These are phyloP conservation scores for Chloebia gouldiae DNA, from an alignment of 2,113 vertebrate species.

Conservation along the genomic window DNA sequence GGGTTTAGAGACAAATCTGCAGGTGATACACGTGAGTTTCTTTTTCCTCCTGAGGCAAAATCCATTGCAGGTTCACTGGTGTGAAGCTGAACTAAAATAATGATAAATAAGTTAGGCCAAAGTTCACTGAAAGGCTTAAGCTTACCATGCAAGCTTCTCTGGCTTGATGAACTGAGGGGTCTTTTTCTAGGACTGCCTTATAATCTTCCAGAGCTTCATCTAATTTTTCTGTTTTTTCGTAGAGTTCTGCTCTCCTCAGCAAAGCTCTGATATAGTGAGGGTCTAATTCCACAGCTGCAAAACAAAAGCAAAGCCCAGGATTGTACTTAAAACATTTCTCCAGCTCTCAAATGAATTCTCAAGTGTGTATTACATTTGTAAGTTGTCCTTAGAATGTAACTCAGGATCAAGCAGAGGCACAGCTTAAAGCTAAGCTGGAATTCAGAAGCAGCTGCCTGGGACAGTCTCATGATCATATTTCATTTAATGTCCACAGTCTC, in stretches of 20 bases:
- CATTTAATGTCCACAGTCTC: neutral
- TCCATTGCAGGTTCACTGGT: neutral
- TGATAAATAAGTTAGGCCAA: neutral
- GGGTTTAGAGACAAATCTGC: neutral
- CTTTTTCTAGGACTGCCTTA: conserved; percentile 84
- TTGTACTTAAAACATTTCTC: neutral
- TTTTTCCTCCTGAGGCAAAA: neutral
- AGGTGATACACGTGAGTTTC: neutral
- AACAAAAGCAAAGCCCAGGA: neutral
- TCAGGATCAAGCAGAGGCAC: neutral
- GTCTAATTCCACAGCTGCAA: conserved; percentile 83
- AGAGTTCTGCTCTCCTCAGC: conserved; percentile 89
- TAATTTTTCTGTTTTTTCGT: conserved; percentile 92
- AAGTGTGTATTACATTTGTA: neutral
- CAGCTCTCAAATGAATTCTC: neutral
- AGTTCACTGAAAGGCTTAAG: conserved; percentile 44
- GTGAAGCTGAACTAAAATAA: neutral
- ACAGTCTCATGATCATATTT: neutral
- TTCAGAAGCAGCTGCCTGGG: neutral
- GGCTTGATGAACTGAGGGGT: conserved; percentile 80
- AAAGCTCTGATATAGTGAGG: conserved; percentile 87
- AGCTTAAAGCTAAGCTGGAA: neutral
- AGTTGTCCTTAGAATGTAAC: neutral
- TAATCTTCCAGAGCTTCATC: conserved; percentile 96
- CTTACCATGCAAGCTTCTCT: conserved; percentile 89